Evolutionary conservation across 2,113 vertebrate species (phyloP), one percentile per base, ranked within the genome.

Genomic region (Burhinus oedicnemus): DNA sequence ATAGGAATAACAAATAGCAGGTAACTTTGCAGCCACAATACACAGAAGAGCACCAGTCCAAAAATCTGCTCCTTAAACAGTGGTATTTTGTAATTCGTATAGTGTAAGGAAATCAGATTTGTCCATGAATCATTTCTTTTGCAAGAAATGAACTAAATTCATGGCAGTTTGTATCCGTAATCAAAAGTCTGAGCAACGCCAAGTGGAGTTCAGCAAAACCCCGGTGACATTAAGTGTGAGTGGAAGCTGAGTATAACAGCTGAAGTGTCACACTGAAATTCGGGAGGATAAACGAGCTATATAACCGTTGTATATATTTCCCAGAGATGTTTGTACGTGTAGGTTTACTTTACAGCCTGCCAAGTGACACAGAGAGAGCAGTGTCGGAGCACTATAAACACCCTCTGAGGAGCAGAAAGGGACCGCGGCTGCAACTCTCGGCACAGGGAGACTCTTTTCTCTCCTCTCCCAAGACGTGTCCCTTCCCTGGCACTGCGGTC

Each of bases 241-340:
- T 45, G 57, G 83, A 91, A 51, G 79, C 30, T 5, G n/a, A 74
- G 66, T 66, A 86, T 70, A 94, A 71, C 72, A 84, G 69, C 80
- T 78, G 36, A 84, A 82, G 65, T 47, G 38, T 89, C 83, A 84
- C 69, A 12, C 0, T 42, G 83, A 89, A 79, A 55, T 75, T 36
- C 5, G 2, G 55, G 52, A 93, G 84, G 91, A 93, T 82, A 87
- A 91, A 96, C 87, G 22, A 89, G 51, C 83, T 45, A 15, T 83
- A 38, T 25, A 83, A 42, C 58, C 29, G 29, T 55, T 94, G 80
- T 96, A 47, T 94, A 82, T 40, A 74, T 92, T 95, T 92, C 91
- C 83, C 74, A 23, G 87, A 84, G 77, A 61, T 57, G 80, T 93
- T 93, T 89, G 47, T 36, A 47, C 12, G 2, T 10, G 60, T 8